Evolutionary conservation across 1,140 invertebrate genomes (phyloP).

Genomic region (Pemphigus obesinymphae): DNA sequence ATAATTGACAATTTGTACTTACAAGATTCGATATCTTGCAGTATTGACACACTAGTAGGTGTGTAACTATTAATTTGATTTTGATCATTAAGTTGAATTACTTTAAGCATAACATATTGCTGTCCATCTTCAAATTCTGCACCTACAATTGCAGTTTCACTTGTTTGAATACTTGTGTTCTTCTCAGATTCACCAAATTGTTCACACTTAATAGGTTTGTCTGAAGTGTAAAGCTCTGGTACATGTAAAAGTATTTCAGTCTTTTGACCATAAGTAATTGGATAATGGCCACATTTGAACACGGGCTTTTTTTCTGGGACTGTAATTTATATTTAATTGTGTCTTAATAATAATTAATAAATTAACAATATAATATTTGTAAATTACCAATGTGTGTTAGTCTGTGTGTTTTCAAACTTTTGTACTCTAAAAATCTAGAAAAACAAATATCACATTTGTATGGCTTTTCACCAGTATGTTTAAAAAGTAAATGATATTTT

Average conservation of each 20-base stretch:
- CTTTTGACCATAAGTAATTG: slow-evolving; percentile 92
- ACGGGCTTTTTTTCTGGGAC: slow-evolving; percentile 85
- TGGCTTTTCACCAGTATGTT: slow-evolving; percentile 91
- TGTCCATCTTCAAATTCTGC: slow-evolving; percentile 72
- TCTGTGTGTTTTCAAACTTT: slow-evolving; percentile 92
- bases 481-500: slow-evolving; percentile 88
- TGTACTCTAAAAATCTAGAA: slow-evolving; percentile 90
- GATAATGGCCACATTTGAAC: slow-evolving; percentile 91
- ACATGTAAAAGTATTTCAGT: slow-evolving; percentile 94
- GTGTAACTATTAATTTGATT: slow-evolving; percentile 45
- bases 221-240: slow-evolving; percentile 91
- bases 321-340: slow-evolving; percentile 49
- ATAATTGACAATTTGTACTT: neutral
- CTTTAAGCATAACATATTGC: slow-evolving; percentile 80
- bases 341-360: slow-evolving; percentile 18
- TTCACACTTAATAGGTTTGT: slow-evolving; percentile 86
- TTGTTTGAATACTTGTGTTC: slow-evolving; percentile 50
- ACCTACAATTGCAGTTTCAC: slow-evolving; percentile 54
- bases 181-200: slow-evolving; percentile 64
- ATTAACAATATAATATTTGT: neutral
- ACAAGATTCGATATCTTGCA: slow-evolving; percentile 42
- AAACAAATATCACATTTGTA: slow-evolving; percentile 92
- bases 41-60: slow-evolving; percentile 43
- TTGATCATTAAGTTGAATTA: slow-evolving; percentile 72
- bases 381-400: slow-evolving; percentile 84